Conservation (phyloP, 2,888 invertebrate genomes). For the Zelleria hepariella region DNA sequence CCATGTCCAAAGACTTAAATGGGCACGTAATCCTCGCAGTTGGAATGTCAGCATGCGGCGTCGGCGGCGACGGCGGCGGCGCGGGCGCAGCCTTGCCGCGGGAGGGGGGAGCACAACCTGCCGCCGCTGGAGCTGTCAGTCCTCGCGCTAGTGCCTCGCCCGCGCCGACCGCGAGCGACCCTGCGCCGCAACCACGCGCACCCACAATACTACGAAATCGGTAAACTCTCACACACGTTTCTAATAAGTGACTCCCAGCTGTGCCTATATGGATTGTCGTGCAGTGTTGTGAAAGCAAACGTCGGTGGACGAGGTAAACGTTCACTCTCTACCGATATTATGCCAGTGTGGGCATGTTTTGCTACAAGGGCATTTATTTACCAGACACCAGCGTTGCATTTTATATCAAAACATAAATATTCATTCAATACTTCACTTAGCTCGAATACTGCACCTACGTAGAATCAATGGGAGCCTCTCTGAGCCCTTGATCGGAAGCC, state of each 20-base stretch:
- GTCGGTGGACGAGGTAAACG: background rate
- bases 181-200: conserved; percentile 22
- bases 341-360: background rate
- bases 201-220: conserved; percentile 19
- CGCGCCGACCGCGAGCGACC: conserved; percentile 40
- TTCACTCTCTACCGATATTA: background rate
- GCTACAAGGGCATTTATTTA: conserved; percentile 2
- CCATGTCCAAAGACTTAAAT: conserved; percentile 70
- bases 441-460: background rate
- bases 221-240: conserved; percentile 16
- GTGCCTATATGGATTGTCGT: background rate
- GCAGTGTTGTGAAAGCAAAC: background rate
- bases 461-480: background rate
- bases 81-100: conserved; percentile 43
- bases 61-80: conserved; percentile 28
- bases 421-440: background rate
- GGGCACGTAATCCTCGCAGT: conserved; percentile 68
- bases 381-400: background rate
- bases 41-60: conserved; percentile 47
- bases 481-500: background rate
- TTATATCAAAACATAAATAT: background rate
- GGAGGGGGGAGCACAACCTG: conserved; percentile 17
- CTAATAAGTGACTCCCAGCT: conserved; percentile 18
- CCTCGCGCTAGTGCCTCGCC: conserved; percentile 43
- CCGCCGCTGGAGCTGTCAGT: conserved; percentile 24